Conservation (phyloP, 2,113 vertebrate species). For the Paraplagusia blochii region DNA sequence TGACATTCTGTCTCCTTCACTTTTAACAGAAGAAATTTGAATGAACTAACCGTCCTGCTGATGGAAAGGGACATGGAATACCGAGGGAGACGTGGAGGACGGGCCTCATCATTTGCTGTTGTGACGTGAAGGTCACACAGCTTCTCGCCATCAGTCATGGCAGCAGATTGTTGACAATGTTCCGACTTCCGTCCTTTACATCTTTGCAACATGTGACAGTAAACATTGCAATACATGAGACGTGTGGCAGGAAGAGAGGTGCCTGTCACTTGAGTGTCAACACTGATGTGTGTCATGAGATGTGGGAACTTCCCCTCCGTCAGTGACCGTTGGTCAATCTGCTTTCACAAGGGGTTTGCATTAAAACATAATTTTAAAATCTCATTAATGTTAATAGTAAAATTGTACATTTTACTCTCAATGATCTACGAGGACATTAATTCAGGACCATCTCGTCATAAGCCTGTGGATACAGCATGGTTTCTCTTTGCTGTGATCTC, state of each 20-base stretch:
- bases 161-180: too few species aligned
- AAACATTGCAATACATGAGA: slow-evolving; percentile 42
- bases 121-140: too few species aligned
- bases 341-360: too few species aligned
- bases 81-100: too few species aligned
- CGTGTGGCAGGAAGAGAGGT: slow-evolving; percentile 55
- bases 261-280: slow-evolving; percentile 43
- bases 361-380: too few species aligned
- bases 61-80: neutral
- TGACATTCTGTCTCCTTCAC: neutral
- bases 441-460: too few species aligned
- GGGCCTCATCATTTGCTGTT: neutral
- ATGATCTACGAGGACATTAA: too few species aligned
- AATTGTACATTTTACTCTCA: too few species aligned
- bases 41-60: neutral
- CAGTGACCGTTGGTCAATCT: neutral
- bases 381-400: too few species aligned
- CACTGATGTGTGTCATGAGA: slow-evolving; percentile 52
- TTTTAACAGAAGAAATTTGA: neutral
- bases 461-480: neutral
- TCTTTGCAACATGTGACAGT: slow-evolving; percentile 47
- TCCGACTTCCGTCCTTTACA: too few species aligned
- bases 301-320: slow-evolving; percentile 47
- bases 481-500: slow-evolving; percentile 50
- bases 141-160: too few species aligned